Base-by-base conservation (phyloP, 2,888 invertebrate species). In the Agonopterix alstromeriana region DNA sequence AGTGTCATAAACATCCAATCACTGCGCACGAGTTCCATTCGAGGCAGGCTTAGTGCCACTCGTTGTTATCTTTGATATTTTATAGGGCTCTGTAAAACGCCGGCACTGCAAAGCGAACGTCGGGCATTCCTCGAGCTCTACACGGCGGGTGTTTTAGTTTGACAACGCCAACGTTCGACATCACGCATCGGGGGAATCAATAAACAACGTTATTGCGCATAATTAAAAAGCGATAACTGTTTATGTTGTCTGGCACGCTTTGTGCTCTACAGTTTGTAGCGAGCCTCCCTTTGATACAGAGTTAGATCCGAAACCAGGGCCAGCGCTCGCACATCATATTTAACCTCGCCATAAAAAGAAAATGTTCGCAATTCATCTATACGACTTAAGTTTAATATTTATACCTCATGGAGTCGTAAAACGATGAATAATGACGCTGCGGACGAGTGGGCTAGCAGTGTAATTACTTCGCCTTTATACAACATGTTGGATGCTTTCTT, bases 401-500 rank as follows among this genome's bases (percentile, higher is more conserved):
- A 88, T 87, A 88, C 82, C 85, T 86, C 78, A 82, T 80, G 80
- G 74, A 81, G 85, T 86, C 88, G 84, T 88, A 87, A 88, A 87
- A 82, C 77, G 85, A 86, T 87, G 87, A 85, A 87, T 88, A 88
- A 87, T 87, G 85, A 86, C 85, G 82, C 77, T 80, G 79, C 78
- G 73, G 82, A 77, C 78, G 85, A 83, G 82, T 80, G 81, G 73
- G 82, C 85, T 80, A 83, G 86, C 81, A 83, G 73, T 82, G 85
- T 85, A 86, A 86, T 87, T 87, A 84, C 85, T 76, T 73, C 70
- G 82, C 73, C 73, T 83, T 79, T 81, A 83, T 84, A 83, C 76
- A 76, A 79, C 69, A 72, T 65, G 75, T 75, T 75, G 67, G 27
- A 65, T 71, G 81, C 80, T 83, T 80, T 85, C 83, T 84, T 84